These are phyloP conservation scores for Tringa solitaria DNA, from an alignment of 2,113 vertebrate genomes.

Conservation along the genomic window DNA sequence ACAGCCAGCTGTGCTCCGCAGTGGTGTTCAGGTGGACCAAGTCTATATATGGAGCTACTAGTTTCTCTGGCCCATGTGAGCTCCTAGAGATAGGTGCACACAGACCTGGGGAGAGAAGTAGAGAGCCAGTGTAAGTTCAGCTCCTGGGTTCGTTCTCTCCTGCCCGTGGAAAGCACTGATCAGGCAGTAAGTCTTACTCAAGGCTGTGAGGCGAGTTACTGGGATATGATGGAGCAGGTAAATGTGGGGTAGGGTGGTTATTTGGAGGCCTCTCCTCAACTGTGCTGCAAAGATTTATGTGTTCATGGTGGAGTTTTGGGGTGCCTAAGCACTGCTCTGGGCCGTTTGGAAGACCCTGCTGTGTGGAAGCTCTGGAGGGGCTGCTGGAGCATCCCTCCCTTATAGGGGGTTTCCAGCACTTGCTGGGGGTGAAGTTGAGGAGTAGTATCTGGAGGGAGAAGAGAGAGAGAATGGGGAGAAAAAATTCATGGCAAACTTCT, in stretches of 20 bases:
- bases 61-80: background rate
- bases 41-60: background rate
- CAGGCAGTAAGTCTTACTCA: background rate
- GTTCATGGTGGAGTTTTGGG: background rate
- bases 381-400: background rate
- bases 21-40: background rate
- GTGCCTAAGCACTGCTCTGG: background rate
- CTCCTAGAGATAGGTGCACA: background rate
- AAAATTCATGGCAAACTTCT: background rate
- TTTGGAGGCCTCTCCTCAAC: background rate
- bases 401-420: fast-evolving
- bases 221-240: fast-evolving
- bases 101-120: background rate
- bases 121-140: background rate
- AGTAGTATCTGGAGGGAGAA: background rate
- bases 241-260: background rate
- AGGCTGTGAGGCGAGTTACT: background rate
- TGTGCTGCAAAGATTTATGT: background rate
- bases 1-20: background rate
- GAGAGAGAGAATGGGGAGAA: background rate
- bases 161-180: background rate
- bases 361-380: background rate
- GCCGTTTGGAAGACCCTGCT: background rate
- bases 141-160: background rate
- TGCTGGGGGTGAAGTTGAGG: background rate